phyloP scores from a whole-genome alignment of 2,797 vertebrate genomes.

The Euphonia xanthogaster region DNA sequence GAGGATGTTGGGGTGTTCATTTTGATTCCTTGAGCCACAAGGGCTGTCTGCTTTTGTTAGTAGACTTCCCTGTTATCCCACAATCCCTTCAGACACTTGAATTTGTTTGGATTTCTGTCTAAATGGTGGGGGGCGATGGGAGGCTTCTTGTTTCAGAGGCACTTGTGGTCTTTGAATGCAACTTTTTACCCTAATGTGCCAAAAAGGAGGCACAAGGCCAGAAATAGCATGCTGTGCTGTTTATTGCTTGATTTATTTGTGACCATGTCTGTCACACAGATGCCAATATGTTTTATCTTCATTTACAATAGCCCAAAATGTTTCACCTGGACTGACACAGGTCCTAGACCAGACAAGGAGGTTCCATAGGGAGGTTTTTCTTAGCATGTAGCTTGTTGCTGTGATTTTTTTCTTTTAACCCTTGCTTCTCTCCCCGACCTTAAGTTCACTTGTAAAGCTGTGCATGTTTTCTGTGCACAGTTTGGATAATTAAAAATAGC shows the following conservation, averaged over 20 bases:
- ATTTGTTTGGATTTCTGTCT: slow-evolving; percentile 31
- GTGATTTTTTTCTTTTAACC: not conserved
- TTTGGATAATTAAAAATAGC: slow-evolving; percentile 60
- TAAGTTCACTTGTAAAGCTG: not conserved
- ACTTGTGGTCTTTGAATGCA: slow-evolving; percentile 43
- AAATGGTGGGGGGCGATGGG: not conserved
- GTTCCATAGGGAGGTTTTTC: not conserved
- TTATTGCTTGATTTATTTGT: slow-evolving; percentile 68
- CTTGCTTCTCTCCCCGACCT: not conserved
- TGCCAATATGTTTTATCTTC: slow-evolving; percentile 67
- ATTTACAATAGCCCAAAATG: slow-evolving; percentile 33
- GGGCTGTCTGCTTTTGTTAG: slow-evolving; percentile 40
- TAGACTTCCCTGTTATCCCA: not conserved
- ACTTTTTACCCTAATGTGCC: slow-evolving; percentile 55
- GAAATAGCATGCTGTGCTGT: slow-evolving; percentile 51
- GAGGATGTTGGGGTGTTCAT: not conserved
- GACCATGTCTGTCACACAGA: slow-evolving; percentile 54
- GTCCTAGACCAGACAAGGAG: not conserved
- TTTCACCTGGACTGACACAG: slow-evolving; percentile 41
- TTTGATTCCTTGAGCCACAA: not conserved
- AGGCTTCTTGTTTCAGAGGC: slow-evolving; percentile 15
- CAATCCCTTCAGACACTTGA: slow-evolving; percentile 34
- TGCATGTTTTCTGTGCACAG: not conserved
- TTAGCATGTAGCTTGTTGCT: not conserved
- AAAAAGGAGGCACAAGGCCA: slow-evolving; percentile 64